Evolutionary conservation across 2,113 vertebrate species (phyloP).

Genomic region (Camarhynchus parvulus): DNA sequence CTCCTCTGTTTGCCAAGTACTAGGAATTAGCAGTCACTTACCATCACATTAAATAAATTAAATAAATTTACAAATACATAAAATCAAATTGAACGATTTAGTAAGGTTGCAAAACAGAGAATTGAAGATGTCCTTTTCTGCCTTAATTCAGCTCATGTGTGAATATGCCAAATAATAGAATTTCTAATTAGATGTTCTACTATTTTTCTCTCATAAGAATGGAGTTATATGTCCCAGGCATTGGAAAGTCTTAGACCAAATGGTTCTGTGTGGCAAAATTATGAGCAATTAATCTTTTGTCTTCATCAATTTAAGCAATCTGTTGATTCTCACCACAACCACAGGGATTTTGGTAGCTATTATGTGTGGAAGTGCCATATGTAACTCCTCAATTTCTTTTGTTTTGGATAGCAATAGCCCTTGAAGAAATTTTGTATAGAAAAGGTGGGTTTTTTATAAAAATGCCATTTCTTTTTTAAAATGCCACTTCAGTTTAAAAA

Average conservation of each 20-base stretch:
- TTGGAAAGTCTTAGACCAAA: neutral
- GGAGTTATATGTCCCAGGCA: neutral
- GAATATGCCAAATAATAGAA: neutral
- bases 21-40: neutral
- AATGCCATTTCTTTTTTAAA: neutral
- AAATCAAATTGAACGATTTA: neutral
- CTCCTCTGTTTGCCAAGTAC: neutral
- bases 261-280: neutral
- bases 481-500: neutral
- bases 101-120: neutral
- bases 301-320: neutral
- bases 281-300: neutral
- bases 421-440: neutral
- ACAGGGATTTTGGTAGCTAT: neutral
- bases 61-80: neutral
- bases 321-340: neutral
- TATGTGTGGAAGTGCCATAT: neutral
- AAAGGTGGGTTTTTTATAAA: neutral
- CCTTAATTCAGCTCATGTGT: neutral
- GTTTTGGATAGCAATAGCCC: neutral
- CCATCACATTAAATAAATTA: neutral
- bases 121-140: neutral
- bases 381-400: neutral
- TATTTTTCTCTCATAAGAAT: neutral
- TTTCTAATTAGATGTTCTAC: neutral